Conservation (phyloP, 2,888 invertebrate species). For the Selenia dentaria region DNA sequence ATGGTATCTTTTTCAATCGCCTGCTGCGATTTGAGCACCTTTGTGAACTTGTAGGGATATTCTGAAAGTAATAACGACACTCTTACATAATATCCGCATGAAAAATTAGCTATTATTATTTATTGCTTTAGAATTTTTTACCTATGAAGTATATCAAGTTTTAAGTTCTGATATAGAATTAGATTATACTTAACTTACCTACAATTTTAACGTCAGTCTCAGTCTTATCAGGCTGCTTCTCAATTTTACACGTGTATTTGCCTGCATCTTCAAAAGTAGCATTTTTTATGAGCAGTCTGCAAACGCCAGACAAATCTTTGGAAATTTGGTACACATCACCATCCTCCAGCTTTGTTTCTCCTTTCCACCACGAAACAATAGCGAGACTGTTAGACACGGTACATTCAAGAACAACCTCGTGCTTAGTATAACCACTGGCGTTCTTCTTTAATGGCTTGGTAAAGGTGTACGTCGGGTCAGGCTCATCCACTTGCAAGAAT, state of each 20-base stretch:
- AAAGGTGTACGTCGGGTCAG: constrained; percentile 97
- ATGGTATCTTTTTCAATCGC: constrained; percentile 97
- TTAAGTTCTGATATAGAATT: too few species aligned
- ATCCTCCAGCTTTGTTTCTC: constrained; percentile 91
- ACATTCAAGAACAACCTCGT: constrained; percentile 96
- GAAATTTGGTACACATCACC: constrained; percentile 94
- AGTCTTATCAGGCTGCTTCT: constrained; percentile 95
- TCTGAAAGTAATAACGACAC: constrained; percentile 87
- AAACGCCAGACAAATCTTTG: constrained; percentile 96
- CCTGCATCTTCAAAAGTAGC: constrained; percentile 94
- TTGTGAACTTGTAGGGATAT: constrained; percentile 97
- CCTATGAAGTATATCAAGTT: too few species aligned
- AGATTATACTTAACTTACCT: constrained; percentile 72
- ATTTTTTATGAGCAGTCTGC: constrained; percentile 93
- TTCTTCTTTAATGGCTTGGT: constrained; percentile 95
- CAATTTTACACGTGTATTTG: constrained; percentile 95
- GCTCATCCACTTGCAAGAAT: constrained; percentile 97
- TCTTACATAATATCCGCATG: too few species aligned
- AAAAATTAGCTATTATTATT: too few species aligned
- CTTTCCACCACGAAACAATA: constrained; percentile 96
- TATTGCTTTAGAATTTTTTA: too few species aligned
- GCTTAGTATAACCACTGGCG: constrained; percentile 94
- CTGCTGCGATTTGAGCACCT: constrained; percentile 97
- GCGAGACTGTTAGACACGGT: constrained; percentile 97
- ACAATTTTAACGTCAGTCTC: constrained; percentile 91